Evolutionary conservation across 2,888 invertebrate genomes (phyloP).

Genomic region (Xestoiulus laeticollis): DNA sequence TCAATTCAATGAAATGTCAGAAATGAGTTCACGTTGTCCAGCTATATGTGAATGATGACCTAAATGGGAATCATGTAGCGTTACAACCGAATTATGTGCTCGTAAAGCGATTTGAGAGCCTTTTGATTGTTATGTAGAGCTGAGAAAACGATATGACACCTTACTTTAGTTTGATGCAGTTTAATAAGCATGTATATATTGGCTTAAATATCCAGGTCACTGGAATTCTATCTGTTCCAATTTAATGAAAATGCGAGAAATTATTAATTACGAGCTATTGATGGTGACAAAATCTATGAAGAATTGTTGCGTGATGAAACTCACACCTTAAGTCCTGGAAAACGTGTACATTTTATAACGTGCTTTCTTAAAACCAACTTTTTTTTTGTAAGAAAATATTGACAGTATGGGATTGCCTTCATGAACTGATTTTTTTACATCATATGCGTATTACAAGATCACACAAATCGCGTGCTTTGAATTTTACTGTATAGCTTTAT

Average conservation of each 20-base stretch:
- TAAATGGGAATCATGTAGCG: not conserved
- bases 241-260: too few species aligned
- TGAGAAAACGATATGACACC: not conserved
- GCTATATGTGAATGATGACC: not conserved
- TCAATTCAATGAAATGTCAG: not conserved
- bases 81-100: not conserved
- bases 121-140: not conserved
- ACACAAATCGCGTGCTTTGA: not conserved
- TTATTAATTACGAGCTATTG: too few species aligned
- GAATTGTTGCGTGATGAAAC: too few species aligned
- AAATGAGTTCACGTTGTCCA: not conserved
- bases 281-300: too few species aligned
- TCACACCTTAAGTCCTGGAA: too few species aligned
- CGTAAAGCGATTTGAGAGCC: not conserved
- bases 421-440: too few species aligned
- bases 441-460: not conserved
- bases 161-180: not conserved
- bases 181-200: not conserved
- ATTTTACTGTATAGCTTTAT: not conserved
- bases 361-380: too few species aligned
- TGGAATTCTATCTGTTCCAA: not conserved
- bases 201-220: not conserved
- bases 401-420: too few species aligned
- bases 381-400: too few species aligned
- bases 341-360: too few species aligned